phyloP scores from a whole-genome alignment of 53 echinoderm and acorn worm genomes.

The Zoroaster sp. region DNA sequence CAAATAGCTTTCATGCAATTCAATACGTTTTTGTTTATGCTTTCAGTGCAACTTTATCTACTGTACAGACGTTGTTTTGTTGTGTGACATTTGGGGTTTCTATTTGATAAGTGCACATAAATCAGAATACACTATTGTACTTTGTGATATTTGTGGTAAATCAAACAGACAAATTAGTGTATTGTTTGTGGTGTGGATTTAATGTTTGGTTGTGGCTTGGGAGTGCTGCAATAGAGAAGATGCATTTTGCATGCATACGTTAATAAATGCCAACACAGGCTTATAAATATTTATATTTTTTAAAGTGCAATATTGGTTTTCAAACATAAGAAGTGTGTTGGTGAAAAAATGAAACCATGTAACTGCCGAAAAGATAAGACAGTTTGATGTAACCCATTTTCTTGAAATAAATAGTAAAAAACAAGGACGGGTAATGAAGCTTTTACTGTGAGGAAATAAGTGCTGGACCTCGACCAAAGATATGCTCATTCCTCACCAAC shows the following conservation, averaged over 20 bases:
- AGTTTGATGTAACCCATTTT: neutral
- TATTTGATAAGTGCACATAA: neutral
- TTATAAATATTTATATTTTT: constrained; percentile 54
- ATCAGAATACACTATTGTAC: neutral
- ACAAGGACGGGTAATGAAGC: neutral
- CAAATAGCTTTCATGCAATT: neutral
- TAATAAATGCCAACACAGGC: constrained; percentile 29
- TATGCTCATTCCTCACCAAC: constrained; percentile 35
- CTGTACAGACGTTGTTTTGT: neutral
- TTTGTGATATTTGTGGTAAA: constrained; percentile 13
- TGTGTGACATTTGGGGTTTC: neutral
- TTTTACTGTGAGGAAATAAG: neutral
- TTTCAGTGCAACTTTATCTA: neutral
- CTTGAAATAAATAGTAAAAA: neutral
- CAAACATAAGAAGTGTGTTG: constrained; percentile 12
- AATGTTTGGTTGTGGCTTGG: constrained; percentile 40
- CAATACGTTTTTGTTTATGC: neutral
- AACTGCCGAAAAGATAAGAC: constrained; percentile 4
- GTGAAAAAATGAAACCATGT: constrained; percentile 13
- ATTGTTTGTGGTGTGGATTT: constrained; percentile 22
- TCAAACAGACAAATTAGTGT: neutral
- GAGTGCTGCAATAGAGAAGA: constrained; percentile 30
- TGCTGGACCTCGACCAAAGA: constrained; percentile 48
- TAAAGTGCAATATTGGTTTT: constrained; percentile 60
- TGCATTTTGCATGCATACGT: constrained; percentile 28